A percentile compares a stretch with the other conserved stretches of the same genome.
These are phyloP conservation scores for Eustalomyia histrio DNA, from an alignment of 2,888 invertebrate species.

Conservation along the genomic window DNA sequence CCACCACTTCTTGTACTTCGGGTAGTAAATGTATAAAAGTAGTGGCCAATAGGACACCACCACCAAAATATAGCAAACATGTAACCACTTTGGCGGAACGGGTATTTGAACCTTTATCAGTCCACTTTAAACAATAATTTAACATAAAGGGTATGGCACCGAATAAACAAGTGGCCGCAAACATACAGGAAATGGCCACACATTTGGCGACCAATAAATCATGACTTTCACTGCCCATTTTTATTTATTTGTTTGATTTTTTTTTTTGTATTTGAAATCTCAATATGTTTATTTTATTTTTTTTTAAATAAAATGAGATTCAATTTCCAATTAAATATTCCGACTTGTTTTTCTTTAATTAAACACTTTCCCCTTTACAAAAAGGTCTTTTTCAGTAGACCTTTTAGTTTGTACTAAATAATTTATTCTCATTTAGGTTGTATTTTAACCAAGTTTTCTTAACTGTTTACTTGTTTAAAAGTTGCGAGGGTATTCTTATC, in stretches of 20 bases:
- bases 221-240: slow-evolving; percentile 74
- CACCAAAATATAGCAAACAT: slow-evolving; percentile 88
- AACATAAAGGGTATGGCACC: slow-evolving; percentile 88
- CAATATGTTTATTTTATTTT: not conserved
- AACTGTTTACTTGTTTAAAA: not conserved
- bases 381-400: slow-evolving; percentile 38
- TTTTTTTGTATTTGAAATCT: not conserved
- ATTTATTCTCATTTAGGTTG: slow-evolving; percentile 44
- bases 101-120: slow-evolving; percentile 74
- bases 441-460: slow-evolving; percentile 53
- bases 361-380: not conserved
- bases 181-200: slow-evolving; percentile 88
- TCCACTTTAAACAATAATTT: slow-evolving; percentile 84
- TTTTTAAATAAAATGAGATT: not conserved
- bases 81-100: slow-evolving; percentile 80
- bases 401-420: slow-evolving; percentile 51
- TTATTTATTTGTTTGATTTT: not conserved
- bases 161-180: slow-evolving; percentile 86
- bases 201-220: slow-evolving; percentile 86
- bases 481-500: not conserved
- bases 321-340: not conserved
- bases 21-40: slow-evolving; percentile 90
- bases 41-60: slow-evolving; percentile 90
- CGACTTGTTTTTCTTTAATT: slow-evolving; percentile 1
- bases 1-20: slow-evolving; percentile 86